Base-by-base conservation (phyloP, 2,113 vertebrate species). In the Stercorarius parasiticus region DNA sequence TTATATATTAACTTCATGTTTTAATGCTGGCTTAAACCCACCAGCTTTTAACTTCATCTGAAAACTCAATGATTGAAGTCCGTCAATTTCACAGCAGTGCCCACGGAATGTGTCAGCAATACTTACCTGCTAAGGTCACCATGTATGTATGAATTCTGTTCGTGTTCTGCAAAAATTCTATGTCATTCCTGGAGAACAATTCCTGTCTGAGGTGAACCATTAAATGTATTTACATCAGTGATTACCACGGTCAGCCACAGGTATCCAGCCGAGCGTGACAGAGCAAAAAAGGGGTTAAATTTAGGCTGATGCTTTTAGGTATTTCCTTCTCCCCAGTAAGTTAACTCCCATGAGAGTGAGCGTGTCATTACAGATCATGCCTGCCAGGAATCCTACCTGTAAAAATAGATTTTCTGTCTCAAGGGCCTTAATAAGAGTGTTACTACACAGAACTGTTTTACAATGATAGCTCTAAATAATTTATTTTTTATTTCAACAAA, bases 401-500 rank as follows among this genome's bases (percentile, higher is more conserved):
- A 96, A 96, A 96, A 97, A 97, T 92, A 96, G 91, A 85, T 97
- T 96, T 97, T 91, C 94, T 96, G 96, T 98, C 96, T 98, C 97
- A 98, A 98, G 97, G 97, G 98, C 98, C 98, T 98, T 98, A 98
- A 98, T 97, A 96, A 97, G 95, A 96, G 91, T 97, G 97, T 98
- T 96, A 95, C 86, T 93, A 96, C 97, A 98, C 96, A 95, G 93
- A 94, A 98, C 97, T 98, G 96, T 98, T 98, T 97, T 98, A 97
- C 98, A 97, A 66, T 93, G 94, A 96, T 98, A 97, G 96, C 96
- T 95, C 98, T 98, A 98, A 98, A 98, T 98, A 98, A 98, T 98
- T 98, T 98, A 98, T 98, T 98, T 98, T 98, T 98, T 98, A 98
- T 98, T 98, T 98, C 95, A 91, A 96, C 93, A 97, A 96, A 97